phyloP scores from a whole-genome alignment of 2,113 vertebrate species.

The Crocuta crocuta region DNA sequence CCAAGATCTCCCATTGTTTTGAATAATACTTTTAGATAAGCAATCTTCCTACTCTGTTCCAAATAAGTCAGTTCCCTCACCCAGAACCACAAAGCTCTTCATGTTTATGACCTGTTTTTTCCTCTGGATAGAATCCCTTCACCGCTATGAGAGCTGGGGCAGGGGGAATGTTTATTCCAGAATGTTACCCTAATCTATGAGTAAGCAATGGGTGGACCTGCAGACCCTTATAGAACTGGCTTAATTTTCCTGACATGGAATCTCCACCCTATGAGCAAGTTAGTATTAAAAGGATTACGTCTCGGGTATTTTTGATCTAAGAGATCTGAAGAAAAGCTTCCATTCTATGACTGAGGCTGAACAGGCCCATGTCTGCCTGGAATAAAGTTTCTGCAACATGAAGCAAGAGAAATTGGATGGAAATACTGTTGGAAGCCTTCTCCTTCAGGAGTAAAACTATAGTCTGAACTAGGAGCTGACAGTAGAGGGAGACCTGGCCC shows the following conservation, averaged over 20 bases:
- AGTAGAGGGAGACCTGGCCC: background rate
- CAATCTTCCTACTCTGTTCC: background rate
- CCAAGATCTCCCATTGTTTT: background rate
- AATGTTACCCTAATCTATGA: background rate
- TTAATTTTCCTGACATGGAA: background rate
- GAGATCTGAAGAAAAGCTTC: background rate
- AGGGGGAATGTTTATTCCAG: background rate
- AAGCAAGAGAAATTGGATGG: background rate
- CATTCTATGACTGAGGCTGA: background rate
- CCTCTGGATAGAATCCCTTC: background rate
- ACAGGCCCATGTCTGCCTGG: too few relatives aligned
- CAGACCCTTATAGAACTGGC: background rate
- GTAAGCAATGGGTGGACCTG: background rate
- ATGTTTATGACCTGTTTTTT: background rate
- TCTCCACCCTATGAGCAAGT: background rate
- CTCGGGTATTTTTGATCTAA: background rate
- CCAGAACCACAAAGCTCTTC: background rate
- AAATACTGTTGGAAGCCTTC: background rate
- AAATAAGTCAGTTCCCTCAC: background rate
- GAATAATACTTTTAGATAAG: background rate
- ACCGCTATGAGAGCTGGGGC: background rate
- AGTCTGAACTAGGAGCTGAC: background rate
- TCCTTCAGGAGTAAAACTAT: background rate
- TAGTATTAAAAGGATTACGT: background rate
- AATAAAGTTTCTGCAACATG: background rate